Percentiles rank a stretch among this genome's conserved stretches.
phyloP scores from a whole-genome alignment of 2,797 vertebrate genomes.

The Emydoidea blandingii region DNA sequence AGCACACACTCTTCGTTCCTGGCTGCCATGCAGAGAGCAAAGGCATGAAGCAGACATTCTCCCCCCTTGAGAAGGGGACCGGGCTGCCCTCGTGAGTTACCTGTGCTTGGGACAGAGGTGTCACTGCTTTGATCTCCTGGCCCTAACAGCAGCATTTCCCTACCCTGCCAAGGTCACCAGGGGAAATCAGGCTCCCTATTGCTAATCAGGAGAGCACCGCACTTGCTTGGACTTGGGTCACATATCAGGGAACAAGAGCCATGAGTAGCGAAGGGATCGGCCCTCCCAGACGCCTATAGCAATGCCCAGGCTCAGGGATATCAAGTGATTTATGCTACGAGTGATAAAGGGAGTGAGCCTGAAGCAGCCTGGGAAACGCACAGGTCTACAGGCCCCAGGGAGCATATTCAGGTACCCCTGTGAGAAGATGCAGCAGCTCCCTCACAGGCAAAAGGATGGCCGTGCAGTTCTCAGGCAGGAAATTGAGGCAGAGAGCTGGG shows the following conservation, averaged over 20 bases:
- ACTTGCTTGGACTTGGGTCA: background rate
- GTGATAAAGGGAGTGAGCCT: background rate
- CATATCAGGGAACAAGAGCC: background rate
- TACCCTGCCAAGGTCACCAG: background rate
- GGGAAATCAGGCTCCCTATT: background rate
- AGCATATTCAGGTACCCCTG: rapidly evolving
- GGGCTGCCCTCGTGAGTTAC: background rate
- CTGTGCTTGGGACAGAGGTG: background rate
- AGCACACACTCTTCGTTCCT: background rate
- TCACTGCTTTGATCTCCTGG: no score
- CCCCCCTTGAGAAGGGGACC: background rate
- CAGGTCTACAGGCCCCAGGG: background rate
- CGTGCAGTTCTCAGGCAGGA: background rate
- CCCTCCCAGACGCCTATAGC: background rate
- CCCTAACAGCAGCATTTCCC: background rate
- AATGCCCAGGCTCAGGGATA: background rate
- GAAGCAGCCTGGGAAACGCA: background rate
- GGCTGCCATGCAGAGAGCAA: background rate
- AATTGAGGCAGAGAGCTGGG: background rate
- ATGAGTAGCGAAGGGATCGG: background rate
- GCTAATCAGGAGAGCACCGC: background rate
- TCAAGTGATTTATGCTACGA: background rate
- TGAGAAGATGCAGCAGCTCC: background rate
- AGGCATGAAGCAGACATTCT: background rate
- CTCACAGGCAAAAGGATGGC: background rate